Conservation (phyloP, 2,797 vertebrate genomes). For the Steatocranus sp. region DNA sequence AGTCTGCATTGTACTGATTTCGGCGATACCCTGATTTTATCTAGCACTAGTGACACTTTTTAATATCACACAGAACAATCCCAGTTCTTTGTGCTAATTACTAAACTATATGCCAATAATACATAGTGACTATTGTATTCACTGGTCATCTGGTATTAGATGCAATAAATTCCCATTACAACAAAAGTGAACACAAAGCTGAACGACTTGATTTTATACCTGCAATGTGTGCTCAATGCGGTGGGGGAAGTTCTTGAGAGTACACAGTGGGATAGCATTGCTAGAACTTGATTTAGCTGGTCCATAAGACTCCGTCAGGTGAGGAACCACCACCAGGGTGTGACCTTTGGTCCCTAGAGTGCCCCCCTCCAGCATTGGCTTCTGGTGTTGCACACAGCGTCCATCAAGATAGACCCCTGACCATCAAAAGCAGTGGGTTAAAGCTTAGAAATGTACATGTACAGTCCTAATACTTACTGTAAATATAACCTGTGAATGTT, state of each 20-base stretch:
- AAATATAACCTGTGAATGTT: not conserved
- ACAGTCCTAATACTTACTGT: not conserved
- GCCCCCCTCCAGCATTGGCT: slow-evolving; percentile 83
- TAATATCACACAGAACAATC: not conserved
- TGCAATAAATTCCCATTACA: not conserved
- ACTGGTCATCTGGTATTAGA: not conserved
- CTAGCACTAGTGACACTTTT: not conserved
- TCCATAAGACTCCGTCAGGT: slow-evolving; percentile 74
- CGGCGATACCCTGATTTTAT: not conserved
- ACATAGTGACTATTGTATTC: not conserved
- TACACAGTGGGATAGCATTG: slow-evolving; percentile 78
- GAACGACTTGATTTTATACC: slow-evolving; percentile 42
- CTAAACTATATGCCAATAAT: not conserved
- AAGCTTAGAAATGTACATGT: not conserved
- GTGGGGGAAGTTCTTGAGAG: slow-evolving; percentile 81
- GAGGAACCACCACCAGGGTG: slow-evolving; percentile 77
- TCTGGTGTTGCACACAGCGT: slow-evolving; percentile 74
- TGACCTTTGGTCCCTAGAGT: slow-evolving; percentile 78
- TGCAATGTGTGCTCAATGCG: slow-evolving; percentile 85
- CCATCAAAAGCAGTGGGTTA: not conserved
- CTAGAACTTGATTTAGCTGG: not conserved
- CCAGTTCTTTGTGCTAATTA: not conserved
- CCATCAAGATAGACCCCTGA: slow-evolving; percentile 82
- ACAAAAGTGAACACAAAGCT: not conserved
- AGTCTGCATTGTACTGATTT: not conserved